Base-by-base conservation (phyloP, 2,113 vertebrate species). In the Pavo muticus region DNA sequence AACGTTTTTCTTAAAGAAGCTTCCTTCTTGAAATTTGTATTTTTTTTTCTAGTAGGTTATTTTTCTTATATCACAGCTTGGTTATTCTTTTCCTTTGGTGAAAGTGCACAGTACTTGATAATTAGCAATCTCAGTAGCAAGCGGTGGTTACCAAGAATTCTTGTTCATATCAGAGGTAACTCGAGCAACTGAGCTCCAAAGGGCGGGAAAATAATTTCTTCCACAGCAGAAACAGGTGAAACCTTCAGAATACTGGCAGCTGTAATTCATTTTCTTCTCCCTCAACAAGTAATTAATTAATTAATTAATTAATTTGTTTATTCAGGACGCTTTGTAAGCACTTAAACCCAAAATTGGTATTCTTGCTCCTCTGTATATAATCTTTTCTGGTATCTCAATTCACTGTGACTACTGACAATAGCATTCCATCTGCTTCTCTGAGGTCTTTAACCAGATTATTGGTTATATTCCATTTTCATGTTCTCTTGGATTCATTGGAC, bases 301-400 rank as follows among this genome's bases (percentile, higher is more conserved):
- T 52, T 52, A 47, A 9, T 59, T n/a, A 4, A 1, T 56, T 54
- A 63, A 21, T 1, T 54, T 6, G 59, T 81, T 90, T 60, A 9
- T 84, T 84, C 42, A 50, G 10, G 11, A 30, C 64, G 10, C 2
- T 63, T 80, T 80, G 1, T 30, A 57, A 59, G 14, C 17, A 56
- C 14, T 87, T 78, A 74, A 92, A 60, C 4, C 8, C 8, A 3
- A 45, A 84, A 60, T 50, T 32, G 4, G 5, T 75, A 35, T 84
- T 84, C 2, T 72, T 68, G 7, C n/a, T 50, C 10, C 17, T 84
- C 5, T 6, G 3, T 64, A 84, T 65, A 42, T 45, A 56, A 57
- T n/a, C 7, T 39, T 25, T 81, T 61, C 1, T 0, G 47, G 5
- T 39, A 10, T 63, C 12, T 65, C 47, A 47, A 3, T 14, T 84